phyloP scores from a whole-genome alignment of 2,888 invertebrate genomes.

The Dasypogon diadema region DNA sequence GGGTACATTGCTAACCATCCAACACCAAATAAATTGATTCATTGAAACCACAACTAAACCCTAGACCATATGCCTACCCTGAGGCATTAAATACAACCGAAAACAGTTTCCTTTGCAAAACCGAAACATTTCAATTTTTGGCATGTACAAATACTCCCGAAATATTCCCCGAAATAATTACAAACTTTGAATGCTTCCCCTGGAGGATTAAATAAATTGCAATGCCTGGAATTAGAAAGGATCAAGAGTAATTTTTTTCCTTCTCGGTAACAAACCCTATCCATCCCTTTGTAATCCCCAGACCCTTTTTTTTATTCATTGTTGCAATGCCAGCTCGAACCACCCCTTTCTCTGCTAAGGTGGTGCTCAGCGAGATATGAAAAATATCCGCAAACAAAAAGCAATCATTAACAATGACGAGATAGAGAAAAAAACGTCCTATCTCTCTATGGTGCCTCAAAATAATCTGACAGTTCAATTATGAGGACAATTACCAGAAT shows the following conservation, averaged over 20 bases:
- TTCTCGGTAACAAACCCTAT: neutral
- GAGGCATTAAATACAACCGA: neutral
- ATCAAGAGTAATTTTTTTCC: slow-evolving; percentile 3
- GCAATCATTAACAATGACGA: slow-evolving; percentile 35
- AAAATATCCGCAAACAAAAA: slow-evolving; percentile 39
- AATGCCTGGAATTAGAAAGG: slow-evolving; percentile 32
- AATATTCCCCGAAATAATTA: neutral
- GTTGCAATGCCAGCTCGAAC: neutral
- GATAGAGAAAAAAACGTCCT: neutral
- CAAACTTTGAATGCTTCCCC: neutral
- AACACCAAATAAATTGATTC: neutral
- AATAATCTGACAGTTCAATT: slow-evolving; percentile 48
- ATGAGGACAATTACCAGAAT: slow-evolving; percentile 41
- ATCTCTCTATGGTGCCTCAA: slow-evolving; percentile 25
- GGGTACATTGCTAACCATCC: too few relatives aligned
- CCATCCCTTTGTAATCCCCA: slow-evolving; percentile 12
- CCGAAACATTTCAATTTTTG: neutral
- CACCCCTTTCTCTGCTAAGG: slow-evolving; percentile 13
- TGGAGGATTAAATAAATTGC: slow-evolving; percentile 35
- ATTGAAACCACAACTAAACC: neutral
- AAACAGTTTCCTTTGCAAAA: neutral
- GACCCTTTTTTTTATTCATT: slow-evolving; percentile 3
- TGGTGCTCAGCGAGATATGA: neutral
- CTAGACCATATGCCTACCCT: neutral
- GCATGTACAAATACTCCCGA: neutral